phyloP scores from a whole-genome alignment of 2,888 invertebrate genomes.

The Tribolium freemani region DNA sequence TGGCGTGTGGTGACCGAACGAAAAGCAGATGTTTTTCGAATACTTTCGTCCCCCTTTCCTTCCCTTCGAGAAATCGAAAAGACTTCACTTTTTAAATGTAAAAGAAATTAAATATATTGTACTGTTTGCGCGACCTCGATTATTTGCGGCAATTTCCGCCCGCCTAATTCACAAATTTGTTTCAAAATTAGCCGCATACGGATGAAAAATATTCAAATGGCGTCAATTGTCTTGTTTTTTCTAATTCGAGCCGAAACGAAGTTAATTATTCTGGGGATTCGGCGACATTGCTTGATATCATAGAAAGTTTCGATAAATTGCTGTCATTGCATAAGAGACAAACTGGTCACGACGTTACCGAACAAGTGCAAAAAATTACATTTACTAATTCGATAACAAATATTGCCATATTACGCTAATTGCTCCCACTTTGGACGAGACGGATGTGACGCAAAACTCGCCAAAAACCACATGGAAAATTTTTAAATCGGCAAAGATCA shows the following conservation, averaged over 20 bases:
- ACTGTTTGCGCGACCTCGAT: slow-evolving; percentile 32
- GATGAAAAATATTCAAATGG: slow-evolving; percentile 4
- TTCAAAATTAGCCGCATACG: slow-evolving; percentile 26
- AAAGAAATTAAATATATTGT: slow-evolving; percentile 1
- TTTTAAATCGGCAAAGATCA: background rate
- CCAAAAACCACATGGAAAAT: slow-evolving; percentile 1
- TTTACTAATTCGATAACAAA: slow-evolving; percentile 30
- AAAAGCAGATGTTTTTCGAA: slow-evolving; percentile 50
- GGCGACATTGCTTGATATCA: slow-evolving; percentile 11
- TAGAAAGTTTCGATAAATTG: slow-evolving; percentile 25
- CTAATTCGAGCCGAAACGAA: background rate
- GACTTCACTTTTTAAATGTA: slow-evolving; percentile 24
- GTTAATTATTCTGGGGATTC: slow-evolving; percentile 4
- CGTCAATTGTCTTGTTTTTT: slow-evolving; percentile 15
- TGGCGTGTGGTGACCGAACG: slow-evolving; percentile 49
- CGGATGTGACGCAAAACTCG: slow-evolving; percentile 4
- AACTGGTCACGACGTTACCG: slow-evolving; percentile 17
- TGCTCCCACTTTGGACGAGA: background rate
- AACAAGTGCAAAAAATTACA: slow-evolving; percentile 23
- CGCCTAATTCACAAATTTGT: slow-evolving; percentile 24
- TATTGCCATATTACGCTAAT: slow-evolving; percentile 22
- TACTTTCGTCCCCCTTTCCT: slow-evolving; percentile 3
- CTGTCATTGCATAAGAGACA: slow-evolving; percentile 23
- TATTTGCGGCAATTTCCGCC: slow-evolving; percentile 32
- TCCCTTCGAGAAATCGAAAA: background rate